A percentile compares a stretch with the other conserved stretches of the same genome.
Evolutionary conservation across 2,113 vertebrate genomes (phyloP).

Genomic region (Hemichromis elongatus): DNA sequence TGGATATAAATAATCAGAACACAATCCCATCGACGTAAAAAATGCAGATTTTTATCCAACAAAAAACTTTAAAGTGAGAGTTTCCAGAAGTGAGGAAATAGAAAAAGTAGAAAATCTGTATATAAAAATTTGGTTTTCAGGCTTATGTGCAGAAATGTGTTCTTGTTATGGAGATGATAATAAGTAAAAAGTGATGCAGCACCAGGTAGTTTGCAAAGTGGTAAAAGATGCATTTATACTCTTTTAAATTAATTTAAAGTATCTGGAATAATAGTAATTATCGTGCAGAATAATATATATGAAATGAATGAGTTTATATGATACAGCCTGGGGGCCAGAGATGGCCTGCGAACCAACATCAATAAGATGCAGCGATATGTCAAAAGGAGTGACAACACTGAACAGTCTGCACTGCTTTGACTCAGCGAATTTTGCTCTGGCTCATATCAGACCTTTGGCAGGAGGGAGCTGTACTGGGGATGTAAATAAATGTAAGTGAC

Average conservation of each 20-base stretch:
- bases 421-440: background rate
- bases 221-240: background rate
- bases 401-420: background rate
- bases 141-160: background rate
- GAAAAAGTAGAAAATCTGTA: background rate
- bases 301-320: background rate
- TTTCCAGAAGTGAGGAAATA: background rate
- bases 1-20: background rate
- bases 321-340: background rate
- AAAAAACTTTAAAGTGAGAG: fast-evolving
- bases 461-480: fast-evolving
- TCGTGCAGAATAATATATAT: background rate
- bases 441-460: background rate
- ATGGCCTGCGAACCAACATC: background rate
- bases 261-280: background rate
- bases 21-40: background rate
- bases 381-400: background rate
- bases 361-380: background rate
- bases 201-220: fast-evolving
- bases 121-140: background rate
- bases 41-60: background rate
- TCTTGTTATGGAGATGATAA: background rate
- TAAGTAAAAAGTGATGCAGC: background rate
- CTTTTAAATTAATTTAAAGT: background rate
- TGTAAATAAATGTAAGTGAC: background rate